Conservation (phyloP, 2,888 invertebrate genomes). For the Lysandra bellargus region DNA sequence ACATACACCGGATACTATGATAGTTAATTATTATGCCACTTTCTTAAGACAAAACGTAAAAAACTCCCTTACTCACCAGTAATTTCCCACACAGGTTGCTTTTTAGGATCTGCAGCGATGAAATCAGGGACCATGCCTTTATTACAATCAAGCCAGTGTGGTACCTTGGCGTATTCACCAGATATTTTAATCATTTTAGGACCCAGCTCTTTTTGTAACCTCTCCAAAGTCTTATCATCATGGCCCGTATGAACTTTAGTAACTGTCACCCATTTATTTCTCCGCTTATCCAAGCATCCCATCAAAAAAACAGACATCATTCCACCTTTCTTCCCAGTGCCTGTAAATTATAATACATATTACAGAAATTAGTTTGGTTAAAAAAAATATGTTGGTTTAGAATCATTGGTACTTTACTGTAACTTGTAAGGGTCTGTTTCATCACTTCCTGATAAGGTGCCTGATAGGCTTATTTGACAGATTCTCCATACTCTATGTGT, state of each 20-base stretch:
- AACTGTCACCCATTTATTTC: conserved; percentile 90
- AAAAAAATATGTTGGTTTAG: no score
- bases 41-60: no score
- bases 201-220: conserved; percentile 83
- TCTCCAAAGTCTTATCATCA: conserved; percentile 91
- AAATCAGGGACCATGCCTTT: conserved; percentile 94
- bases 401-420: no score
- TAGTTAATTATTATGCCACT: no score
- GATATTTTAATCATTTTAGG: conserved; percentile 89
- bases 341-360: conserved; percentile 47
- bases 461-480: no score
- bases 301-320: conserved; percentile 96
- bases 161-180: conserved; percentile 85
- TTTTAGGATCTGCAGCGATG: conserved; percentile 89
- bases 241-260: conserved; percentile 95
- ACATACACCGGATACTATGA: no score
- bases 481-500: no score
- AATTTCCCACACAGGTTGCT: conserved; percentile 97
- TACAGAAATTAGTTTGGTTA: neutral
- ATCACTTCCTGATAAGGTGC: no score
- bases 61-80: conserved; percentile 78
- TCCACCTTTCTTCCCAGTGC: conserved; percentile 93
- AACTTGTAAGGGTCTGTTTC: no score
- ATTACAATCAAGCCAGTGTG: conserved; percentile 90
- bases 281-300: conserved; percentile 89